These are phyloP conservation scores for Apoderus coryli DNA, from an alignment of 2,888 invertebrate genomes.

Conservation along the genomic window DNA sequence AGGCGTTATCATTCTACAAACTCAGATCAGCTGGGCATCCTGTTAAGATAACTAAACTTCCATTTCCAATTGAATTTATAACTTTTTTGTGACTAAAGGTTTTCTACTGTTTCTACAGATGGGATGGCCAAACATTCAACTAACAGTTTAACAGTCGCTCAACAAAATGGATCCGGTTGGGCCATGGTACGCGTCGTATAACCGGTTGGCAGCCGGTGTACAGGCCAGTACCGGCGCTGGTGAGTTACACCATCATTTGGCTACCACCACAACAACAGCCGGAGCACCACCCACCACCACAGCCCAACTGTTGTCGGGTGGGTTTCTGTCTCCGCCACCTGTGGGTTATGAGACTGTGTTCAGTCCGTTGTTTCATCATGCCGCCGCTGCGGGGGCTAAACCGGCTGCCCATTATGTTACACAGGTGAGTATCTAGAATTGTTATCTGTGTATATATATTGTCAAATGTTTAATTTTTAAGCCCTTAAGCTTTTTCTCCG, in stretches of 20 bases:
- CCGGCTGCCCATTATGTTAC: constrained; percentile 37
- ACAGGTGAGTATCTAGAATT: constrained; percentile 30
- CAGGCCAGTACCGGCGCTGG: constrained; percentile 35
- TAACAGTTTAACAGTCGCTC: constrained; percentile 6
- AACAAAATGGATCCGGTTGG: constrained; percentile 73
- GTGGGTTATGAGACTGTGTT: constrained; percentile 73
- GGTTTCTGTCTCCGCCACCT: constrained; percentile 59
- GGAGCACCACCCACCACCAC: constrained; percentile 42
- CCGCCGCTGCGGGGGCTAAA: constrained; percentile 45
- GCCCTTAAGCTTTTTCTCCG: too few species aligned
- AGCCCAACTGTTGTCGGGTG: constrained; percentile 53
- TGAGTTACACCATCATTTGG: constrained; percentile 43
- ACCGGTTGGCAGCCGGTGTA: constrained; percentile 59
- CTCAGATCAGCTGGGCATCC: too few species aligned
- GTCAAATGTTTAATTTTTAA: too few species aligned
- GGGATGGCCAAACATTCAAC: constrained; percentile 29
- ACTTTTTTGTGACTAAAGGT: too few species aligned
- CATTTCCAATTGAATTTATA: too few species aligned
- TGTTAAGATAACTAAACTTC: too few species aligned
- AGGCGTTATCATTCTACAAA: too few species aligned
- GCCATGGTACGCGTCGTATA: constrained; percentile 79
- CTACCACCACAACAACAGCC: constrained; percentile 34
- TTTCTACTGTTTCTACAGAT: constrained; percentile 26
- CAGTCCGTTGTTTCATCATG: constrained; percentile 69
- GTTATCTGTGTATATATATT: background rate